Base-by-base conservation (phyloP, 2,797 vertebrate genomes). In the Amazona finschi region DNA sequence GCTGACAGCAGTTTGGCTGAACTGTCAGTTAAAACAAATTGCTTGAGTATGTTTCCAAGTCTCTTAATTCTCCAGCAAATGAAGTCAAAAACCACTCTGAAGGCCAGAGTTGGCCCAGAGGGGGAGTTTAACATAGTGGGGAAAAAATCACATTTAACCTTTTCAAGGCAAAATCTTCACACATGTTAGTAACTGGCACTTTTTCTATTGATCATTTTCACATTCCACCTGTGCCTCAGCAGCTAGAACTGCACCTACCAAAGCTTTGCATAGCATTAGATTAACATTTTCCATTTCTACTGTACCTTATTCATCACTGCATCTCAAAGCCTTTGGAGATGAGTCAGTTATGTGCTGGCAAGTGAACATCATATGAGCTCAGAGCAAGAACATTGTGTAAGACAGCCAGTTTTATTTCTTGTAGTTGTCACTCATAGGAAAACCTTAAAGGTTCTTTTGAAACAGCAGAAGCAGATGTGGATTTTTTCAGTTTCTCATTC, bases 1-100 rank as follows among this genome's bases (percentile, higher is more conserved):
- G 27, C 62, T 93, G 74, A 65, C 46, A 69, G 58, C 55, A 77
- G 39, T 91, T 94, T 93, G 73, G 53, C 58, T 72, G 46, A 91
- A 73, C 25, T 75, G 19, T 44, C 70, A 91, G 38, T 93, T 90
- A 89, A 86, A 86, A 66, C 21, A 88, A 90, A 90, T 81, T 95
- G 38, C 75, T 76, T 65, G n/a, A 86, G 33, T 88, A 58, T 79
- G 18, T 82, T 96, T 91, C 65, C 46, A 66, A 76, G 58, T 70
- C 53, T 88, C 52, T 88, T 88, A 65, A 60, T 85, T 91, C 60
- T 90, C 39, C 82, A 88, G 65, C 28, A 82, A 88, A 91, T 52
- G 5, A 82, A 72, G 31, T 78, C 0, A 76, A 83, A 80, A 91
- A 6, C 55, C 55, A 49, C 15, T 55, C 38, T 55, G 72, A 89